A percentile compares a stretch with the other conserved stretches of the same genome.
Evolutionary conservation across 2,113 vertebrate species (phyloP).

Genomic region (Formicarius rufipectus): DNA sequence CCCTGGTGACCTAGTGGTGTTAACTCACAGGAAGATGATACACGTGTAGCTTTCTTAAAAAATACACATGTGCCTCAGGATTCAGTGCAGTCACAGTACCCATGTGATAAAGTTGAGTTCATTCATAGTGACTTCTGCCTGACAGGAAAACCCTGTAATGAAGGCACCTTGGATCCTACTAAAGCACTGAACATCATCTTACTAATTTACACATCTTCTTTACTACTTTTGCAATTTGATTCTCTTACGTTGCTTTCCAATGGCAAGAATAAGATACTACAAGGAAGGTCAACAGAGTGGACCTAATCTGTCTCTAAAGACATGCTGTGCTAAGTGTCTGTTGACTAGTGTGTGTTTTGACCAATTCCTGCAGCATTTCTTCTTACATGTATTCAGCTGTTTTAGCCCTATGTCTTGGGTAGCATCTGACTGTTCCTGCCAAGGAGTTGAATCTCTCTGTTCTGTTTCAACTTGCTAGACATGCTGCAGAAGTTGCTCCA

Average conservation of each 20-base stretch:
- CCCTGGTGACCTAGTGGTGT: not conserved
- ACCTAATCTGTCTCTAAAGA: not conserved
- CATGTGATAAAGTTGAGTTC: accelerated
- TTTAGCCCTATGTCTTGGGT: not conserved
- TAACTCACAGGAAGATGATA: not conserved
- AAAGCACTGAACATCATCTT: not conserved
- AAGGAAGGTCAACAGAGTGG: not conserved
- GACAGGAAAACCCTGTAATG: not conserved
- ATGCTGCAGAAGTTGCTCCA: not conserved
- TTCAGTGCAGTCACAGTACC: not conserved
- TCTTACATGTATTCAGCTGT: not conserved
- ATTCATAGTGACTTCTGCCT: not conserved
- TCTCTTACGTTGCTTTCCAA: not conserved
- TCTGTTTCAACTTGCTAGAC: not conserved
- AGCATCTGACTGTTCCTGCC: not conserved
- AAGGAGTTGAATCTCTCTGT: not conserved
- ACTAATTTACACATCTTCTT: not conserved
- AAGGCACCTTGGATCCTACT: not conserved
- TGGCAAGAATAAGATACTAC: not conserved
- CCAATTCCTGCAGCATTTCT: not conserved
- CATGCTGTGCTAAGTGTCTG: not conserved
- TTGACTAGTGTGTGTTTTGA: not conserved
- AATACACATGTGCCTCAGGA: not conserved
- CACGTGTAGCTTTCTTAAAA: not conserved
- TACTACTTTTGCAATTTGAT: not conserved